Conservation (phyloP, 2,888 invertebrate species). For the Electrophaes corylata region DNA sequence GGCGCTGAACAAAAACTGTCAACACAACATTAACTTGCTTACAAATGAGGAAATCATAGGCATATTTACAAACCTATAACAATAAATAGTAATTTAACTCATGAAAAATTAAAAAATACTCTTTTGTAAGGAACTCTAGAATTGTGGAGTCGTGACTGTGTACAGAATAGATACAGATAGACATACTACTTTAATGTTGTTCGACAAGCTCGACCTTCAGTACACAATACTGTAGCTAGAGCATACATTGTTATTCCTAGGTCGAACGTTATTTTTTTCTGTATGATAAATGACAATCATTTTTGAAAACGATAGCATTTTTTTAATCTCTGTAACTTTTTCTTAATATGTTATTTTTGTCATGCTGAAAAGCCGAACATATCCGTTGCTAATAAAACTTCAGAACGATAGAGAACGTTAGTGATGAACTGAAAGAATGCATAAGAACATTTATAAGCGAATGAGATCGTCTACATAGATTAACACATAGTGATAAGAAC, state of each 20-base stretch:
- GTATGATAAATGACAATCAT: conserved; percentile 1
- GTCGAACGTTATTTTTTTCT: conserved; percentile 6
- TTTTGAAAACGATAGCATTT: not conserved
- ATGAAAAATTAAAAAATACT: conserved; percentile 16
- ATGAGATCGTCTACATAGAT: too few relatives aligned
- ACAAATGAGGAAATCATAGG: too few relatives aligned
- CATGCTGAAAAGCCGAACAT: too few relatives aligned
- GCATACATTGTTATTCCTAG: conserved; percentile 25
- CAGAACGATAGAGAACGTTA: too few relatives aligned
- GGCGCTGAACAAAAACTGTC: conserved; percentile 17
- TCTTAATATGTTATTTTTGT: too few relatives aligned
- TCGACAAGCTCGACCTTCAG: conserved; percentile 69
- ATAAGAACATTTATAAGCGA: too few relatives aligned
- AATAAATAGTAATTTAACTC: conserved; percentile 1
- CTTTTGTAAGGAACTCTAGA: conserved; percentile 20
- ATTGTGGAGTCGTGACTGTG: conserved; percentile 46
- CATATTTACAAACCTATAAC: too few relatives aligned
- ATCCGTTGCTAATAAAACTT: too few relatives aligned
- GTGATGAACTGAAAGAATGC: too few relatives aligned
- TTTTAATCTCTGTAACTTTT: not conserved
- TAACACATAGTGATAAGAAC: too few relatives aligned
- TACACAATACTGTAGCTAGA: conserved; percentile 60
- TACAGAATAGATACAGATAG: conserved; percentile 33
- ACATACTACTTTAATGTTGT: conserved; percentile 31
- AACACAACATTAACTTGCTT: too few relatives aligned